Percentiles rank a stretch among this genome's conserved stretches.
Conservation (phyloP, 1,140 invertebrate genomes). For the Cryptotermes secundus region DNA sequence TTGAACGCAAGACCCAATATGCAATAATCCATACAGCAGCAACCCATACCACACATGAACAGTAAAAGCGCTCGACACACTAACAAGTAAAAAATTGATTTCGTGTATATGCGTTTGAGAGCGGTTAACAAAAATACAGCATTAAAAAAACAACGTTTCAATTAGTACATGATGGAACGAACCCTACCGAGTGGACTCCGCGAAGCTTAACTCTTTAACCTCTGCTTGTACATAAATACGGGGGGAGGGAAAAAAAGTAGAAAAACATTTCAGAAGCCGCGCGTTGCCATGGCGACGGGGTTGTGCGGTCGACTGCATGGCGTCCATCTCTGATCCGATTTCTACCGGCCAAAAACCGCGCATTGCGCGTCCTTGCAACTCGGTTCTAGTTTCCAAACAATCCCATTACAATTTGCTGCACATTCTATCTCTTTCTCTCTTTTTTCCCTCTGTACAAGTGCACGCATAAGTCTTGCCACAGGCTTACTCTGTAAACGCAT, state of each 20-base stretch:
- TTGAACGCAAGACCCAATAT: not conserved
- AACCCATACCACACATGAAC: not conserved
- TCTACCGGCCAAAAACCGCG: not conserved
- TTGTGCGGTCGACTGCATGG: not conserved
- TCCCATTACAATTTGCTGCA: not conserved
- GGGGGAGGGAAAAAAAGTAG: not conserved
- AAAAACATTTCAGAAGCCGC: conserved; percentile 16
- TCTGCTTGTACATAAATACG: not conserved
- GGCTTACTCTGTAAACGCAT: no score
- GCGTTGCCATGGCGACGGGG: not conserved
- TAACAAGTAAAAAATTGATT: not conserved
- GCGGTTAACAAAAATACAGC: not conserved
- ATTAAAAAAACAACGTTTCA: conserved; percentile 14
- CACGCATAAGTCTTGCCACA: not conserved
- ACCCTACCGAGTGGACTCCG: not conserved
- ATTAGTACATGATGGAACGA: conserved; percentile 15
- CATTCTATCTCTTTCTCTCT: not conserved
- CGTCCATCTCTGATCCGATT: conserved; percentile 8
- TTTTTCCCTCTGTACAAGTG: not conserved
- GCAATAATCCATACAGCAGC: not conserved
- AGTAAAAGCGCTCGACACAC: not conserved
- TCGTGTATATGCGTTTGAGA: not conserved
- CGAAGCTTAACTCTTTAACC: conserved; percentile 13
- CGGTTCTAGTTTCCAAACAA: not conserved
- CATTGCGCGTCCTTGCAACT: not conserved